A percentile compares a stretch with the other conserved stretches of the same genome.
phyloP scores from a whole-genome alignment of 2,888 invertebrate species.

The Chrysotoxum bicinctum region DNA sequence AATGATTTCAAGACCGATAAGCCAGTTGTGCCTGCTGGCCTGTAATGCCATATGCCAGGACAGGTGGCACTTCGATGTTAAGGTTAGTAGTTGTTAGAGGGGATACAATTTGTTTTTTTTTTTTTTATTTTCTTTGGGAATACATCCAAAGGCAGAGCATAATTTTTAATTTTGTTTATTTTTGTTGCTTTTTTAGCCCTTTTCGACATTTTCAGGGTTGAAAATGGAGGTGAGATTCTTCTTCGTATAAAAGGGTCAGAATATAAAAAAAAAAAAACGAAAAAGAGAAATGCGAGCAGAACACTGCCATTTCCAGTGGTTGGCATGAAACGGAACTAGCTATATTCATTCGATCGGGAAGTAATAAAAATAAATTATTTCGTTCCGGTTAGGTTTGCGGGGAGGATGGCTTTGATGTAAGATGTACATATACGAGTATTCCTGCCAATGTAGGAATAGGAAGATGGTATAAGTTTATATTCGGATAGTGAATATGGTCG shows the following conservation, averaged over 20 bases:
- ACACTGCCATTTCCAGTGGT: too few relatives aligned
- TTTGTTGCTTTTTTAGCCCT: not conserved
- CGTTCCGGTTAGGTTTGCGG: too few relatives aligned
- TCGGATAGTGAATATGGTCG: too few relatives aligned
- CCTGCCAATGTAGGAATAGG: too few relatives aligned
- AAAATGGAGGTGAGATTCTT: not conserved
- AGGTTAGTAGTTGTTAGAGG: not conserved
- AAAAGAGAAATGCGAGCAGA: too few relatives aligned
- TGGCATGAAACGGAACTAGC: too few relatives aligned
- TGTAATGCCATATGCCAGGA: slow-evolving; percentile 52
- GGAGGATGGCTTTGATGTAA: too few relatives aligned
- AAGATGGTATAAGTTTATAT: too few relatives aligned
- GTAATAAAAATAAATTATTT: too few relatives aligned
- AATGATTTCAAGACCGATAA: slow-evolving; percentile 29
- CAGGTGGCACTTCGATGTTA: slow-evolving; percentile 38
- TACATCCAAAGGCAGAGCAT: not conserved
- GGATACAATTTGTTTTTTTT: not conserved
- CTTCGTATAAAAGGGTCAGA: not conserved
- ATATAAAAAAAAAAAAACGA: not conserved
- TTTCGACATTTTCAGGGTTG: not conserved
- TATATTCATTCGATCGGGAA: too few relatives aligned
- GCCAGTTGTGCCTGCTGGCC: slow-evolving; percentile 38
- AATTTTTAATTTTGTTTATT: not conserved
- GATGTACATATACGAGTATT: too few relatives aligned
- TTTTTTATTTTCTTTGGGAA: not conserved